phyloP scores from a whole-genome alignment of 2,797 vertebrate species.

The Florisuga fusca region DNA sequence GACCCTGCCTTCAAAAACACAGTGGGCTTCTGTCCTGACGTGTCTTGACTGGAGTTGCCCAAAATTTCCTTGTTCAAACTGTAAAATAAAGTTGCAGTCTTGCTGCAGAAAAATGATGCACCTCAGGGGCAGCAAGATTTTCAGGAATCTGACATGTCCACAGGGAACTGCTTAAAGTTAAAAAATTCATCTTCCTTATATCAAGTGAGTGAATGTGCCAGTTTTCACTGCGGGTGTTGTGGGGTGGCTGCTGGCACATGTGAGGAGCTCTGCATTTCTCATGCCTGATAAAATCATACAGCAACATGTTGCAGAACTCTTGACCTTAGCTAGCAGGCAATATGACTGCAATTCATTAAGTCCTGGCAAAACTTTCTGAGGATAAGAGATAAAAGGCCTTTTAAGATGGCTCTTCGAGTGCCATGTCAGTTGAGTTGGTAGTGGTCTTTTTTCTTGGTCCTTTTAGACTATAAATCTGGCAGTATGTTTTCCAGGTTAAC shows the following conservation, averaged over 20 bases:
- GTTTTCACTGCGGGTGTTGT: not conserved
- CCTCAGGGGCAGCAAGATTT: not conserved
- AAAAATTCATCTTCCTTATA: not conserved
- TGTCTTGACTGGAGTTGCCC: not conserved
- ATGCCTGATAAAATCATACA: not conserved
- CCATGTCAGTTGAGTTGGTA: not conserved
- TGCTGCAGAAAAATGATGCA: not conserved
- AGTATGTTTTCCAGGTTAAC: not conserved
- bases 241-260: not conserved
- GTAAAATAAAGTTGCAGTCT: not conserved
- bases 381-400: not conserved
- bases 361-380: not conserved
- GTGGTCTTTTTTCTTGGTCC: not conserved
- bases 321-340: not conserved
- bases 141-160: not conserved
- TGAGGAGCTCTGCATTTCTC: not conserved
- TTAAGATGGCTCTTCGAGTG: not conserved
- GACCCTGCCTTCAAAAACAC: not conserved
- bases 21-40: not conserved
- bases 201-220: not conserved
- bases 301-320: not conserved
- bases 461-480: not conserved
- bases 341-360: not conserved
- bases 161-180: not conserved
- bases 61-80: not conserved